Evolutionary conservation across 1,140 invertebrate genomes (phyloP), one percentile per base, ranked within the genome.

Genomic region (Cepaea nemoralis): DNA sequence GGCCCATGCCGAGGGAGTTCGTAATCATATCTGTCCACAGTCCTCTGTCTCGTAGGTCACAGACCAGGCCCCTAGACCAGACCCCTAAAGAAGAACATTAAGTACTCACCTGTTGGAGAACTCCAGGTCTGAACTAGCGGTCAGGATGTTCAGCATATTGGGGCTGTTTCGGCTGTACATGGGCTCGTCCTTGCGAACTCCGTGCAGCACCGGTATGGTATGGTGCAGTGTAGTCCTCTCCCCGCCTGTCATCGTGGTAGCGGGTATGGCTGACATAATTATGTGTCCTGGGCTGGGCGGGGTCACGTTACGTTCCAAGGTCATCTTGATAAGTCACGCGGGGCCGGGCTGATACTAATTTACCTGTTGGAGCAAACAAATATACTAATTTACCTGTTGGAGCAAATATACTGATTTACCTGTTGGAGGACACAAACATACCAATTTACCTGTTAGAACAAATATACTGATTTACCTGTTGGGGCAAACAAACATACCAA

Each of bases 161-260:
- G 91, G 91, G 71, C 86, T 90, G 85, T 91, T 89, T 14, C 90
- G 83, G 82, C 90, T 91, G 85, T 89, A 87, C 73, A 91, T 90
- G 31, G 91, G 90, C 82, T 91, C 90, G 87, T 91, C 91, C 79
- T 88, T 88, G 77, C 85, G 86, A 39, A 85, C 81, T 55, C 84
- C 77, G 42, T 83, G 76, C 31, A 84, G 73, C 31, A 82, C 39
- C 27, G 81, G 59, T 79, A 77, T 67, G n/a, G 45, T 10, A 22
- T 48, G 66, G 24, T 70, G 66, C 39, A 31, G n/a, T 16, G 6
- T 31, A 6, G 35, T 39, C 35, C 39, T 77, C 1, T 66, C 75
- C 1, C 40, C 63, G 6, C 77, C 69, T 24, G 33, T 66, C 42
- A 81, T 80, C 66, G 75, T 77, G 33, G 66, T 70, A 66, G 84